Percentiles rank a stretch among this genome's conserved stretches.
phyloP scores from a whole-genome alignment of 1,140 invertebrate species.

The Zophobas morio region DNA sequence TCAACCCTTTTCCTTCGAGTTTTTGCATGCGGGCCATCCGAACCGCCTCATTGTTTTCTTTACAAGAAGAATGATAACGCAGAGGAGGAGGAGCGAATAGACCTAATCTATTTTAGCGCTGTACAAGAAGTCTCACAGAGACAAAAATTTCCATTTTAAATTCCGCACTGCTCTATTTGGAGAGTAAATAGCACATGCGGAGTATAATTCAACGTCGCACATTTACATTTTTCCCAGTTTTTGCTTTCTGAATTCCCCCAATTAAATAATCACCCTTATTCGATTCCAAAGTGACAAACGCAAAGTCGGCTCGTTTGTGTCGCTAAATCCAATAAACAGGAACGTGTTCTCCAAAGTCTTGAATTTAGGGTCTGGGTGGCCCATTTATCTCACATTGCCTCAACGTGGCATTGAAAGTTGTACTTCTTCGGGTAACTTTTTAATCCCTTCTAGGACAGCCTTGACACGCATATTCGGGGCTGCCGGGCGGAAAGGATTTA shows the following conservation, averaged over 20 bases:
- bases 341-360: slow-evolving; percentile 10
- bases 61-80: slow-evolving; percentile 14
- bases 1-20: not conserved
- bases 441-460: not conserved
- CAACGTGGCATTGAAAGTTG: not conserved
- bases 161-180: slow-evolving; percentile 16
- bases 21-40: not conserved
- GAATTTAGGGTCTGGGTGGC: slow-evolving; percentile 18
- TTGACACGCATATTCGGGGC: not conserved
- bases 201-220: slow-evolving; percentile 14
- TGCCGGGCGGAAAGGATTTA: too few relatives aligned
- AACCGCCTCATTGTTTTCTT: slow-evolving; percentile 10
- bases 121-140: slow-evolving; percentile 11
- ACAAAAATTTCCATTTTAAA: slow-evolving; percentile 33
- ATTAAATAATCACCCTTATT: slow-evolving; percentile 10
- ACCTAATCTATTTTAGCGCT: slow-evolving; percentile 22
- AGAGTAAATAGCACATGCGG: slow-evolving; percentile 29
- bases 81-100: slow-evolving; percentile 1
- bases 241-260: not conserved
- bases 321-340: slow-evolving; percentile 27
- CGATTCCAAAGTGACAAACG: slow-evolving; percentile 29
- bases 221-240: not conserved
- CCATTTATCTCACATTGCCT: slow-evolving; percentile 19
- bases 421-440: not conserved
- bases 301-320: slow-evolving; percentile 31